Base-by-base conservation (phyloP, 2,797 vertebrate species). In the Enteromius trimaculatus region DNA sequence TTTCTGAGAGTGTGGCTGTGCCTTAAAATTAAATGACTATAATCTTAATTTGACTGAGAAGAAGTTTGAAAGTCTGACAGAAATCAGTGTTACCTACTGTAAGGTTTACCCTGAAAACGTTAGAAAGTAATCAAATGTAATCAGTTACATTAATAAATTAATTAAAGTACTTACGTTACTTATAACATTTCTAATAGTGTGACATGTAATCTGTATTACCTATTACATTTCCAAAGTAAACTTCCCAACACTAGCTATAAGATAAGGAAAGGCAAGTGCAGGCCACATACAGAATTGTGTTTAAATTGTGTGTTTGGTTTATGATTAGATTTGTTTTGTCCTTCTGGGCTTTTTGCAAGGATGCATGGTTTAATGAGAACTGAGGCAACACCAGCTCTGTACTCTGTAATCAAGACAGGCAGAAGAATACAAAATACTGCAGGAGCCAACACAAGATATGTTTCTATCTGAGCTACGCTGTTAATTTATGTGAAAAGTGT, bases 281-380 rank as follows among this genome's bases (percentile, higher is more conserved):
- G n/a, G 8, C 34, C 74, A 58, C 34, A 42, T 60, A 60, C 34
- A 26, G 51, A 75, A 37, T 23, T 75, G 8, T 60, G n/a, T 60
- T 76, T 76, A 19, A 21, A 53, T 9, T 83, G 80, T 26, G 42
- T 70, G 39, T 76, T 51, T 69, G 47, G 53, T 49, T 76, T 71
- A 39, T 17, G 47, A 53, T 64, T 64, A 64, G 58, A 62, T 64
- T 77, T 77, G 34, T 79, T 79, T 68, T 19, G 29, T 55, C 65
- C 78, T 69, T 55, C 78, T 69, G 78, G 65, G 65, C n/a, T 55
- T 81, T 79, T 72, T 64, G 69, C 55, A 81, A 62, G 42, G 26
- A 64, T 39, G 44, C 37, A 49, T 74, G 26, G 26, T 31, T 51
- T 81, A 81, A 74, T 49, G 42, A 51, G 70, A 34, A 39, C 58